These are phyloP conservation scores for Oreohelix idahoensis DNA, from an alignment of 1,140 invertebrate genomes.

Conservation along the genomic window DNA sequence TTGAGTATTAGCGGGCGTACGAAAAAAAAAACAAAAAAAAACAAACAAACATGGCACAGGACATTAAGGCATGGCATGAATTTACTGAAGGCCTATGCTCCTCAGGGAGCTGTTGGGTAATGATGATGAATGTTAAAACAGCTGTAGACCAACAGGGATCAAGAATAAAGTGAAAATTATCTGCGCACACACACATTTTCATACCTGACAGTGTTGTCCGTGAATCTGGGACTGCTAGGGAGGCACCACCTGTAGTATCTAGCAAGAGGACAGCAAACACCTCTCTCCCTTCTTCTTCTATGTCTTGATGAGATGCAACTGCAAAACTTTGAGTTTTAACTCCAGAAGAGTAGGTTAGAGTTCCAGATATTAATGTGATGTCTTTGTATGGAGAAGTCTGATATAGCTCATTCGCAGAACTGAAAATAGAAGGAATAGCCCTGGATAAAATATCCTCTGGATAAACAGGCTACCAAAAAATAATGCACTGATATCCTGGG, in stretches of 20 bases:
- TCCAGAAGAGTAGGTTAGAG: slow-evolving; percentile 53
- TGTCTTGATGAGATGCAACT: slow-evolving; percentile 61
- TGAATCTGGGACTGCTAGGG: slow-evolving; percentile 53
- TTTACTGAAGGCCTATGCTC: too few species aligned
- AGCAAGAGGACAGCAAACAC: slow-evolving; percentile 65
- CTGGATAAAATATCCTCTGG: too few species aligned
- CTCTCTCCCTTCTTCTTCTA: slow-evolving; percentile 65
- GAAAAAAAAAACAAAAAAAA: too few species aligned
- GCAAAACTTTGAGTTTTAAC: slow-evolving; percentile 44
- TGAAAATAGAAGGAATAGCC: slow-evolving; percentile 30
- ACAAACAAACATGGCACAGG: too few species aligned
- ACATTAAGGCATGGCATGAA: too few species aligned
- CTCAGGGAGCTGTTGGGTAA: too few species aligned
- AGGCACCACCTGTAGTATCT: slow-evolving; percentile 60
- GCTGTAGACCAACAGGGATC: too few species aligned
- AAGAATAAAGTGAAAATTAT: too few species aligned
- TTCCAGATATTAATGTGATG: slow-evolving; percentile 65
- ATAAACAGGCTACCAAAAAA: too few species aligned
- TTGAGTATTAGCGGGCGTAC: too few species aligned
- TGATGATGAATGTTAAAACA: too few species aligned
- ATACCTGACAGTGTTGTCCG: slow-evolving; percentile 65
- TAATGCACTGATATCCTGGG: too few species aligned
- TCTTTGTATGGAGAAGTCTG: slow-evolving; percentile 55
- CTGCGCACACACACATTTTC: neutral
- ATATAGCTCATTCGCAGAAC: slow-evolving; percentile 62